Base-by-base conservation (phyloP, 2,797 vertebrate species). In the Rhinella marina region DNA sequence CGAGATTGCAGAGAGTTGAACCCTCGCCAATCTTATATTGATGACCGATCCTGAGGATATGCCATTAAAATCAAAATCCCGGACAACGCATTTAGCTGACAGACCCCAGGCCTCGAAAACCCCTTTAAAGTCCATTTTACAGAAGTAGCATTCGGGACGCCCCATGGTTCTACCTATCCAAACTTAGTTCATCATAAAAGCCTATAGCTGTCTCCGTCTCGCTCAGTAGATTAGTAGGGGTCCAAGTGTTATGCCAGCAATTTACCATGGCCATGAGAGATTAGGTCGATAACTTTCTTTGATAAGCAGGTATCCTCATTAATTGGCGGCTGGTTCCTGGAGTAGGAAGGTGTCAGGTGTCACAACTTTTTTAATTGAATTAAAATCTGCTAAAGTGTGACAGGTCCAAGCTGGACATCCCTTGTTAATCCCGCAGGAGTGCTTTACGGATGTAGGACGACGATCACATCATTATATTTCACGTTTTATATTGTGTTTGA, bases 291-390 rank as follows among this genome's bases (percentile, higher is more conserved):
- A 19, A 59, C 16, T 41, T 41, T 61, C 17, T 41, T 59, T 61
- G 54, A 79, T 23, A 25, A 78, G 77, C 56, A 41, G 17, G 19
- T 80, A 21, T 76, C 10, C 5, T 76, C 12, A 25, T n/a, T 77
- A 77, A 77, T 77, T 77, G 75, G 41, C n/a, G 7, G 13, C 23
- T n/a, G 50, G 9, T 77, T 77, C 75, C 75, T 54, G 75, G 72
- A 21, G 21, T n/a, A 11, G 41, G 41, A 0, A 8, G 19, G 23
- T 50, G 48, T 77, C 75, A 77, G 75, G 16, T 25, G 12, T 73
- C 41, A 75, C 72, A 75, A 75, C 21, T 75, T 75, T 52, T 75
- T 75, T 13, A 48, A 32, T 21, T 73, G 1, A 73, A 73, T 73
- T 12, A 50, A 50, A 75, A n/a, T 32, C 68, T 32, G 14, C 68